These are phyloP conservation scores for Microtus oregoni DNA, from an alignment of 2,113 vertebrate species.

Conservation along the genomic window DNA sequence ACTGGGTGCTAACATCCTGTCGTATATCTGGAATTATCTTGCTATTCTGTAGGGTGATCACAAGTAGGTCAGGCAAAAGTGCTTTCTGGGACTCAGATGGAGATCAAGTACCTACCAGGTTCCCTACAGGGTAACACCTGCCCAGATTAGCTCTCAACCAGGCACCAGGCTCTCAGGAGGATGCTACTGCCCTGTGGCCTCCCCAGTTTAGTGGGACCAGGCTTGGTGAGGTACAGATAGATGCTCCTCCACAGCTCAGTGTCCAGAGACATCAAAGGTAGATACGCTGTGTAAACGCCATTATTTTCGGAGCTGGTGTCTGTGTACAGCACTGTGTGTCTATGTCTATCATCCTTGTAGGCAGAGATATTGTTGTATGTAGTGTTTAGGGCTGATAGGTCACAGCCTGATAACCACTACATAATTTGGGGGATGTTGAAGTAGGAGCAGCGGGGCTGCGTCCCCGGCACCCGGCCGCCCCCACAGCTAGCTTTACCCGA, in stretches of 20 bases:
- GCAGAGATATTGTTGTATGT: neutral
- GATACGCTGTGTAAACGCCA: rapidly evolving
- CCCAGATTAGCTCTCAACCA: no score
- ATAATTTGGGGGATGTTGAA: no score
- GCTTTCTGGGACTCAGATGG: neutral
- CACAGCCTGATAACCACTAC: neutral
- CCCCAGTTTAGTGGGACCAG: neutral
- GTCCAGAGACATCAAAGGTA: no score
- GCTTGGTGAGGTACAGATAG: neutral
- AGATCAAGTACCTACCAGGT: neutral
- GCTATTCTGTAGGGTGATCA: neutral
- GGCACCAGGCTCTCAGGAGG: neutral
- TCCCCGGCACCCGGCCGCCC: no score
- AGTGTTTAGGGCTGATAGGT: neutral
- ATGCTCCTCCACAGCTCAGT: neutral
- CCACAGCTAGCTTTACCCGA: no score
- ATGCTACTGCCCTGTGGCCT: neutral
- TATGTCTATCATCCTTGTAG: rapidly evolving
- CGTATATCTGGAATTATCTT: neutral
- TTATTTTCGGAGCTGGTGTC: neutral
- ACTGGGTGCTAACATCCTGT: neutral
- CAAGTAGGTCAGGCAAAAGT: neutral
- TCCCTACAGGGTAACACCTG: neutral
- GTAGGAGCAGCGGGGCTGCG: no score
- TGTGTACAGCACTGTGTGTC: no score